Conservation (phyloP, 2,113 vertebrate genomes). For the Microtus richardsoni region DNA sequence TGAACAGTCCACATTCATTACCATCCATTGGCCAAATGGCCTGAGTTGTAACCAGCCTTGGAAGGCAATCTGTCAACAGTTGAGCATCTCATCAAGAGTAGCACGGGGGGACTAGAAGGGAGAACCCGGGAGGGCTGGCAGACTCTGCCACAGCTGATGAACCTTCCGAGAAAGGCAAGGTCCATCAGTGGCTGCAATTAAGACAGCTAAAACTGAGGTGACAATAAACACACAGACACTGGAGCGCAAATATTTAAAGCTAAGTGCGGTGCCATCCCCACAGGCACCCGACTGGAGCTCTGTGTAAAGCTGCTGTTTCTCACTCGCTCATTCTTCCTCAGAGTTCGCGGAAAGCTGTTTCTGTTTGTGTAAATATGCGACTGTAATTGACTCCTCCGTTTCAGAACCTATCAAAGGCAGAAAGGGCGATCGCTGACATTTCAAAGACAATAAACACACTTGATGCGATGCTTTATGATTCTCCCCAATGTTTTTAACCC, state of each 20-base stretch:
- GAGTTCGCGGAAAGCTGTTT: conserved; percentile 80
- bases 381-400: conserved; percentile 84
- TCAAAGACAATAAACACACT: conserved; percentile 85
- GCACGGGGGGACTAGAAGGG: not conserved
- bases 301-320: conserved; percentile 76
- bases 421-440: conserved; percentile 73
- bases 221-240: conserved; percentile 62
- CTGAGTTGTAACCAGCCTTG: conserved; percentile 82
- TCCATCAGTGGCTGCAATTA: not conserved
- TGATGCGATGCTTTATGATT: conserved; percentile 85
- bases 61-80: conserved; percentile 84
- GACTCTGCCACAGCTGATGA: not conserved
- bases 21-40: conserved; percentile 85
- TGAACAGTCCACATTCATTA: conserved; percentile 86
- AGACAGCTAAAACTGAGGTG: not conserved
- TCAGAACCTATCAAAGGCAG: conserved; percentile 82
- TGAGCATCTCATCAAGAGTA: conserved; percentile 77
- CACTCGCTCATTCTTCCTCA: conserved; percentile 59
- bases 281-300: not conserved
- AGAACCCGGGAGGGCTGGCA: not conserved
- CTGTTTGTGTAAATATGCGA: conserved; percentile 81
- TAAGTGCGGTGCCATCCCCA: conserved; percentile 54
- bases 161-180: conserved; percentile 43
- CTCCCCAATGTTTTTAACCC: conserved; percentile 86
- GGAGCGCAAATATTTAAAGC: conserved; percentile 18